These are phyloP conservation scores for Centropus unirufus DNA, from an alignment of 2,113 vertebrate genomes.

Conservation along the genomic window DNA sequence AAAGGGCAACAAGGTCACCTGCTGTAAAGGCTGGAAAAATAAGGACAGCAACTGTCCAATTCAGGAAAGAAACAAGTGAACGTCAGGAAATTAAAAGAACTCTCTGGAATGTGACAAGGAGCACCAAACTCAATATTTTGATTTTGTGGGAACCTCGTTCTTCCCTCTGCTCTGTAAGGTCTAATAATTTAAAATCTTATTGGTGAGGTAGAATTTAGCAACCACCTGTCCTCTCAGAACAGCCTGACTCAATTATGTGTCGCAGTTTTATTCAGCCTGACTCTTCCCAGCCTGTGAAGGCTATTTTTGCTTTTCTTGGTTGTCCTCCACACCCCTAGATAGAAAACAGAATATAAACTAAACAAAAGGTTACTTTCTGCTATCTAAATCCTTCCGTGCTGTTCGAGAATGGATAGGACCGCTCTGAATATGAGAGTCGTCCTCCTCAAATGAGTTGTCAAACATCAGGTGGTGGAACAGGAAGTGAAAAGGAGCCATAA, in stretches of 20 bases:
- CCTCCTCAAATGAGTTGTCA: not conserved
- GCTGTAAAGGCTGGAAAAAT: not conserved
- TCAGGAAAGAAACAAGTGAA: not conserved
- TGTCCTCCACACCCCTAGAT: not conserved
- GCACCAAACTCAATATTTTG: not conserved
- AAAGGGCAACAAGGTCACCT: not conserved
- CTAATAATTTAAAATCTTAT: not conserved
- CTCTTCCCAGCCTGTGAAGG: not conserved
- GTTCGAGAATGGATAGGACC: not conserved
- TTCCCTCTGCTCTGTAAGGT: not conserved
- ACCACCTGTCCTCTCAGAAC: not conserved
- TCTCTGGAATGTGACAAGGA: not conserved
- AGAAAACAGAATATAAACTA: not conserved
- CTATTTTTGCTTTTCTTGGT: not conserved
- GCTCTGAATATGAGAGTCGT: not conserved
- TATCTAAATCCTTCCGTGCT: not conserved
- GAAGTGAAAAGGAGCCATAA: not conserved
- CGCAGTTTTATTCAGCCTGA: not conserved
- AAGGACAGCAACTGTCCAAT: not conserved
- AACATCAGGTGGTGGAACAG: not conserved
- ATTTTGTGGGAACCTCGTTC: not conserved
- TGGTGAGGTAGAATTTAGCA: not conserved
- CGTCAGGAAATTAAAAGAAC: not conserved
- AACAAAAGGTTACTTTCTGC: not conserved
- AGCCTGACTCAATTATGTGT: rapidly evolving